phyloP scores from a whole-genome alignment of 1,140 invertebrate species.

The Paralvinella palmiformis region DNA sequence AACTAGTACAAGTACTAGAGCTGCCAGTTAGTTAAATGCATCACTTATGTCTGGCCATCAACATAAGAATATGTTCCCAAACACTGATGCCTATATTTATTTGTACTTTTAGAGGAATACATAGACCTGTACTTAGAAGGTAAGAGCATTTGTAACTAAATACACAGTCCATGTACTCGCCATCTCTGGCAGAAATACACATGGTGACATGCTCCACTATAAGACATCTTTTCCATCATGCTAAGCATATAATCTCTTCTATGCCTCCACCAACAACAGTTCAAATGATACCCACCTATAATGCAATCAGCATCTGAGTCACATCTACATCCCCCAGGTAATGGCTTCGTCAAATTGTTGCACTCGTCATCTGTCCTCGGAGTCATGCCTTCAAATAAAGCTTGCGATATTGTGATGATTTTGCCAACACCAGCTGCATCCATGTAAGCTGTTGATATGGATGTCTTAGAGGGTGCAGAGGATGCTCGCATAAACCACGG shows the following conservation, averaged over 20 bases:
- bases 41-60: too few relatives aligned
- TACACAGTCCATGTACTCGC: too few relatives aligned
- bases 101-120: too few relatives aligned
- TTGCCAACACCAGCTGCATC: slow-evolving; percentile 52
- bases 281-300: slow-evolving; percentile 39
- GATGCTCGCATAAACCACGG: slow-evolving; percentile 50
- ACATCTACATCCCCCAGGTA: slow-evolving; percentile 49
- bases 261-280: background rate
- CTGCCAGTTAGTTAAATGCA: too few relatives aligned
- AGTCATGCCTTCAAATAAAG: slow-evolving; percentile 52
- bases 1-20: too few relatives aligned
- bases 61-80: too few relatives aligned
- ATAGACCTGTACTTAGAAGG: too few relatives aligned
- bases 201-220: too few relatives aligned
- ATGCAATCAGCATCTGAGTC: slow-evolving; percentile 44
- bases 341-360: slow-evolving; percentile 29
- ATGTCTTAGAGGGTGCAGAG: slow-evolving; percentile 47
- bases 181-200: too few relatives aligned
- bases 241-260: background rate
- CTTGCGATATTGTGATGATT: slow-evolving; percentile 52
- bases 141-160: too few relatives aligned
- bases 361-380: slow-evolving; percentile 41
- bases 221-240: too few relatives aligned
- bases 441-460: slow-evolving; percentile 52
- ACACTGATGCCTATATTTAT: too few relatives aligned